Conservation (phyloP, 2,113 vertebrate genomes). For the Hassar affinis region DNA sequence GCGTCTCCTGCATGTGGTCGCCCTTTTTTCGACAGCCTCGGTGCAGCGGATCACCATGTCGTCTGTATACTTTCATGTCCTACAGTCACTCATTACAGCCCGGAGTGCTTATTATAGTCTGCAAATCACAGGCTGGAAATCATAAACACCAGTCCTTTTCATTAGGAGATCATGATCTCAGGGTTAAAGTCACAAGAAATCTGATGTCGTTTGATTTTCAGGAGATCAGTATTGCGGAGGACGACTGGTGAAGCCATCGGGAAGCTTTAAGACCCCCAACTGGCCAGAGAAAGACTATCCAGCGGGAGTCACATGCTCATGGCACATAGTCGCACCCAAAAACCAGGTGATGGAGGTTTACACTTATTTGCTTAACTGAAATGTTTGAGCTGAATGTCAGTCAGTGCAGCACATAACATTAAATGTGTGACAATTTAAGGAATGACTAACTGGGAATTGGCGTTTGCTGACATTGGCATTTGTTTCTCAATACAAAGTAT, state of each 20-base stretch:
- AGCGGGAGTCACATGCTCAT: slow-evolving; percentile 90
- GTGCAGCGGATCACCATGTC: slow-evolving; percentile 20
- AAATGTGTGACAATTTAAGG: neutral
- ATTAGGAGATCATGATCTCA: slow-evolving; percentile 28
- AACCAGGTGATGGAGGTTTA: slow-evolving; percentile 84
- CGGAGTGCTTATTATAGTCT: slow-evolving; percentile 13
- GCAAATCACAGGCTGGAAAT: slow-evolving; percentile 13
- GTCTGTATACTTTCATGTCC: slow-evolving; percentile 26
- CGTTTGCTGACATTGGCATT: too few relatives aligned
- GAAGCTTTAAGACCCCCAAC: slow-evolving; percentile 93
- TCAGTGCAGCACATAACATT: too few relatives aligned
- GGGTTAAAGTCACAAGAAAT: neutral
- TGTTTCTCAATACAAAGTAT: too few relatives aligned
- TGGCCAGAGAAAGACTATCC: slow-evolving; percentile 98
- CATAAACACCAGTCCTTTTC: slow-evolving; percentile 13
- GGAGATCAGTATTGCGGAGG: slow-evolving; percentile 98
- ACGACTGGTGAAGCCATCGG: slow-evolving; percentile 81
- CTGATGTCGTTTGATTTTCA: slow-evolving; percentile 56
- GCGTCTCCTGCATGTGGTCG: slow-evolving; percentile 7
- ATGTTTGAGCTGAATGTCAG: neutral
- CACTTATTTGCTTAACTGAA: neutral
- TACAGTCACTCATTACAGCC: slow-evolving; percentile 37
- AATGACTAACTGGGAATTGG: neutral
- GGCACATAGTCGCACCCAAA: slow-evolving; percentile 93
- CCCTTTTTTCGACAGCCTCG: slow-evolving; percentile 38